Evolutionary conservation across 2,888 invertebrate genomes (phyloP).

Genomic region (Mesochorus sp.): DNA sequence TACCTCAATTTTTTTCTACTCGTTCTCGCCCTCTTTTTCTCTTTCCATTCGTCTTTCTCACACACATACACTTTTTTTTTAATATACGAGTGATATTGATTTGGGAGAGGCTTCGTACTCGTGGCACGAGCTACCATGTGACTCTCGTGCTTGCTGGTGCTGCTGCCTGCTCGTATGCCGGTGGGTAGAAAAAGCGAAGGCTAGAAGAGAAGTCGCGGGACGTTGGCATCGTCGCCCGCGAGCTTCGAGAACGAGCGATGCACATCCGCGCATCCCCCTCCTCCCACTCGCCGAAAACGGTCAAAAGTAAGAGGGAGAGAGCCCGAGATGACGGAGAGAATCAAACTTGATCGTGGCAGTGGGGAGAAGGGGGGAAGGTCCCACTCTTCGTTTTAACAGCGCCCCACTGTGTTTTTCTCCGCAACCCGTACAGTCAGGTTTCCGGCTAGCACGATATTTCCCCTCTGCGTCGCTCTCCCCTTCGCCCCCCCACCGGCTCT

Average conservation of each 20-base stretch:
- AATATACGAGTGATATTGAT: conserved; percentile 82
- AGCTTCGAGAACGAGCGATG: conserved; percentile 71
- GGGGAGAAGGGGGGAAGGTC: conserved; percentile 50
- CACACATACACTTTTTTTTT: conserved; percentile 49
- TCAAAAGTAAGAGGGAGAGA: conserved; percentile 64
- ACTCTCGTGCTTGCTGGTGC: conserved; percentile 67
- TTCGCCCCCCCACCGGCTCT: not conserved
- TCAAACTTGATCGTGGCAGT: conserved; percentile 35
- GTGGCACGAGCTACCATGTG: conserved; percentile 80
- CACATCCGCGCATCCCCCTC: conserved; percentile 77
- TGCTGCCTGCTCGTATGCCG: conserved; percentile 24
- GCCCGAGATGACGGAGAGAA: conserved; percentile 55
- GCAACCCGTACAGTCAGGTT: conserved; percentile 57
- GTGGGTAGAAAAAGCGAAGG: conserved; percentile 49
- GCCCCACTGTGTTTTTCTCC: conserved; percentile 44
- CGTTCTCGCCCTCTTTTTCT: conserved; percentile 25
- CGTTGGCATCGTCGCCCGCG: conserved; percentile 49
- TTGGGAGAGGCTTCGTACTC: conserved; percentile 81
- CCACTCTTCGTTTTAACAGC: conserved; percentile 81
- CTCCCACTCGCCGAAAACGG: conserved; percentile 44
- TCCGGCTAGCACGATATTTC: conserved; percentile 50
- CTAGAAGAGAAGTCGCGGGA: conserved; percentile 66
- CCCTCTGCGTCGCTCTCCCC: conserved; percentile 5
- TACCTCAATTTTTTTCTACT: not conserved
- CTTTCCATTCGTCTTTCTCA: conserved; percentile 19